Evolutionary conservation across 2,113 vertebrate species (phyloP).

Genomic region (Hypomesus transpacificus): DNA sequence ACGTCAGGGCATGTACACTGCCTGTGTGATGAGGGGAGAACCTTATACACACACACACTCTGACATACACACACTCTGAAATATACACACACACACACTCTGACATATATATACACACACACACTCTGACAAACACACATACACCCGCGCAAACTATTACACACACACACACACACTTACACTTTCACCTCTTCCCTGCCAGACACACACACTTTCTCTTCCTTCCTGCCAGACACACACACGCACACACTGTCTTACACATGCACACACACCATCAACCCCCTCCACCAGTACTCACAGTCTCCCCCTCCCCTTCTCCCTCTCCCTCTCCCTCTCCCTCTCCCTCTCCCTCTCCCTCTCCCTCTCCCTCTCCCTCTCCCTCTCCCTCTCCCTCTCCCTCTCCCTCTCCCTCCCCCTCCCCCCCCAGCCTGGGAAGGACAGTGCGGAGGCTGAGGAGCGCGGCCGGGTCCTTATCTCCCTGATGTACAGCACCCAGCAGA

Average conservation of each 20-base stretch:
- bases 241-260: no score
- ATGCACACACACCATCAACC: neutral
- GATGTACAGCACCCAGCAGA: conserved; percentile 90
- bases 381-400: conserved; percentile 12
- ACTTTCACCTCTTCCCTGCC: no score
- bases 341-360: conserved; percentile 13
- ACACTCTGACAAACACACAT: no score
- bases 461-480: conserved; percentile 95
- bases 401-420: neutral
- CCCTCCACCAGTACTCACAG: neutral
- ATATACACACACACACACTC: no score
- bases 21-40: no score
- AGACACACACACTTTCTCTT: no score
- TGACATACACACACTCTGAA: no score
- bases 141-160: no score
- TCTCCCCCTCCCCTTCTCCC: neutral
- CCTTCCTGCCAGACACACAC: no score
- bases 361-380: neutral
- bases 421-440: conserved; percentile 77
- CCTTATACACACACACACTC: no score
- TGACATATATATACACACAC: no score
- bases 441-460: conserved; percentile 82
- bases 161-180: no score
- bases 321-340: conserved; percentile 9
- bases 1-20: conserved; percentile 41